Percentiles rank a stretch among this genome's conserved stretches.
Evolutionary conservation across 1,140 invertebrate genomes (phyloP).

Genomic region (Nylanderia fulva): DNA sequence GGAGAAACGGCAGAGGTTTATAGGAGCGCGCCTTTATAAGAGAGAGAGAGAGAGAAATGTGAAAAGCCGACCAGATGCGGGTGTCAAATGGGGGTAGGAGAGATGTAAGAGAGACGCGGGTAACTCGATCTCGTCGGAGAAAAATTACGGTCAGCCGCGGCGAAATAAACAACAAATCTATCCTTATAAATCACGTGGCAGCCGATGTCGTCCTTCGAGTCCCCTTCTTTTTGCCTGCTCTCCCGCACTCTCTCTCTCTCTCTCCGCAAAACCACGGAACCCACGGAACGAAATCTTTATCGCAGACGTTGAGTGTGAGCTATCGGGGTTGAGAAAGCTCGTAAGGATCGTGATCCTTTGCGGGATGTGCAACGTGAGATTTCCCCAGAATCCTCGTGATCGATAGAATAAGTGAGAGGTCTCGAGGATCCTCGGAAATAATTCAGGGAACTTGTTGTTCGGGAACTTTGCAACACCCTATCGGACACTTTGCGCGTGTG

Average conservation of each 20-base stretch:
- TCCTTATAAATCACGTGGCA: slow-evolving; percentile 62
- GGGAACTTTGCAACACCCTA: not conserved
- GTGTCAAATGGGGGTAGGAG: slow-evolving; percentile 31
- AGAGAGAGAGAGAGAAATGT: no score
- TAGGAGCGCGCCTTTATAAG: no score
- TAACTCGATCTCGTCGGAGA: slow-evolving; percentile 45
- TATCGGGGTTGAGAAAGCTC: slow-evolving; percentile 24
- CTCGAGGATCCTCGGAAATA: not conserved
- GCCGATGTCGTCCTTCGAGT: slow-evolving; percentile 28
- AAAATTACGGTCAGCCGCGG: slow-evolving; percentile 61
- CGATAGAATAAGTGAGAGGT: slow-evolving; percentile 1
- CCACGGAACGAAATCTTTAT: slow-evolving; percentile 40
- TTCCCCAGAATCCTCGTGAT: slow-evolving; percentile 23
- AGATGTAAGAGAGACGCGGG: not conserved
- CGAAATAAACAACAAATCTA: slow-evolving; percentile 70
- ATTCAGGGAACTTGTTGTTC: not conserved
- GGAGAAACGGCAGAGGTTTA: not conserved
- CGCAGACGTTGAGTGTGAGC: slow-evolving; percentile 8
- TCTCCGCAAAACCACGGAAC: not conserved
- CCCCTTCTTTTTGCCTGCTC: slow-evolving; percentile 2
- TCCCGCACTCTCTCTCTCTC: no score
- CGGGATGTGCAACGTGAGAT: not conserved
- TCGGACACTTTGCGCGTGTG: not conserved
- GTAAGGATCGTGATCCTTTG: slow-evolving; percentile 34
- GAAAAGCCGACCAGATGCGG: slow-evolving; percentile 22